Conservation (phyloP, 2,797 vertebrate species). For the Champsocephalus gunnari region DNA sequence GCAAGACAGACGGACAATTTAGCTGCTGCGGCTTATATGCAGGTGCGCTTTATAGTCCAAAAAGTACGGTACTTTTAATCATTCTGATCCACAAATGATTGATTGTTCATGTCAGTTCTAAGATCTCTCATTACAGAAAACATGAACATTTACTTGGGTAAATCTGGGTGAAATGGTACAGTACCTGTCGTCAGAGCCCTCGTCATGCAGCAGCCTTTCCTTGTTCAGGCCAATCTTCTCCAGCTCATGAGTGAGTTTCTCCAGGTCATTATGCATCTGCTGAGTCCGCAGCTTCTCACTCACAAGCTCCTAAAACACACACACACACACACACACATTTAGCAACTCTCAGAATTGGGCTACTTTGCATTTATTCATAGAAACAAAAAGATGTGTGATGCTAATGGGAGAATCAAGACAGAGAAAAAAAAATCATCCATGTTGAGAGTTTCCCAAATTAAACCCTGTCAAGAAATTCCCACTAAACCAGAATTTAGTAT, state of each 20-base stretch:
- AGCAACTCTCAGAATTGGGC: background rate
- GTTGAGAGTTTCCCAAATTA: background rate
- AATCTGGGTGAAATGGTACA: slow-evolving; percentile 71
- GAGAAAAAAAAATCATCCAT: background rate
- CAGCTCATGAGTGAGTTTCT: slow-evolving; percentile 96
- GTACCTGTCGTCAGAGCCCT: slow-evolving; percentile 94
- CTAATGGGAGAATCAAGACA: no score
- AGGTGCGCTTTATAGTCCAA: no score
- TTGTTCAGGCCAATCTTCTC: slow-evolving; percentile 99
- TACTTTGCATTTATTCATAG: background rate
- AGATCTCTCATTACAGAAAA: background rate
- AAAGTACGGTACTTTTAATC: background rate
- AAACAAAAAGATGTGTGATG: background rate
- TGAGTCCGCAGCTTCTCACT: slow-evolving; percentile 96
- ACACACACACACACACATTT: background rate
- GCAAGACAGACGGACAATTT: no score
- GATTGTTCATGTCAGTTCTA: background rate
- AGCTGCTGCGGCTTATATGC: no score
- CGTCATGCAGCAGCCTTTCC: slow-evolving; percentile 93
- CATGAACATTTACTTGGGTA: background rate
- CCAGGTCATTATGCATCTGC: slow-evolving; percentile 97
- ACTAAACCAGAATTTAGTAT: background rate
- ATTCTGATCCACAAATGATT: slow-evolving; percentile 7
- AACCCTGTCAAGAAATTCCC: background rate
- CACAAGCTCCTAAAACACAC: slow-evolving; percentile 91